Percentiles rank a stretch among this genome's conserved stretches.
Conservation (phyloP, 2,113 vertebrate species). For the Mystacornis crossleyi region DNA sequence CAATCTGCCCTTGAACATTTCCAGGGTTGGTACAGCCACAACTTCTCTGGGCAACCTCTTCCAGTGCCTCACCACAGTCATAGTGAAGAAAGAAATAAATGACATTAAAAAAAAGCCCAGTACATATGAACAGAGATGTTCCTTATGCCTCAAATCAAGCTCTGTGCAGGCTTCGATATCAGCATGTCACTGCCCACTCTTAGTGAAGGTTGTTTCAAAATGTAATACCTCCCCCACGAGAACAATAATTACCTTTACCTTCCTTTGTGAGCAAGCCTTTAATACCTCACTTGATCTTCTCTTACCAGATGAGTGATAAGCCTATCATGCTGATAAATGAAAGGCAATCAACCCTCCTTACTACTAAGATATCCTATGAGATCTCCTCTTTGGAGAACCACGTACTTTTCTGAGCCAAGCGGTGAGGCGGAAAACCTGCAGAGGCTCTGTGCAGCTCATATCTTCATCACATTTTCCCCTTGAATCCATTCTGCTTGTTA, state of each 20-base stretch:
- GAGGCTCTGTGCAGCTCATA: background rate
- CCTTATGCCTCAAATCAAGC: background rate
- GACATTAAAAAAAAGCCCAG: background rate
- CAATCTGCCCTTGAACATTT: background rate
- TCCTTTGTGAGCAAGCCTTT: background rate
- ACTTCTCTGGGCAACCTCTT: background rate
- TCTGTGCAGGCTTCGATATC: background rate
- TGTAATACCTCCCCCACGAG: background rate
- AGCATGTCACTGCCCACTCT: background rate
- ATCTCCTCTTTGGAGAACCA: background rate
- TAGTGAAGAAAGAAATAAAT: background rate
- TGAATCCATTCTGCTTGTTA: background rate
- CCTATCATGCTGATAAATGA: background rate
- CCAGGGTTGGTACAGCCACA: background rate
- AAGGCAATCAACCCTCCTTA: background rate
- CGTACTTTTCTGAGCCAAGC: background rate
- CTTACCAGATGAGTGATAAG: conserved; percentile 23
- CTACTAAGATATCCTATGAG: background rate
- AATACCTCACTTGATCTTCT: conserved; percentile 13
- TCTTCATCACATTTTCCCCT: background rate
- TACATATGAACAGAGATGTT: background rate
- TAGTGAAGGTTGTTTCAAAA: background rate
- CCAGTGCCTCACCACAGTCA: background rate
- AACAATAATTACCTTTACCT: conserved; percentile 37
- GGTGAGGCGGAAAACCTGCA: background rate